A percentile compares a stretch with the other conserved stretches of the same genome.
These are phyloP conservation scores for Heliconius erato DNA, from an alignment of 2,888 invertebrate genomes.

Conservation along the genomic window DNA sequence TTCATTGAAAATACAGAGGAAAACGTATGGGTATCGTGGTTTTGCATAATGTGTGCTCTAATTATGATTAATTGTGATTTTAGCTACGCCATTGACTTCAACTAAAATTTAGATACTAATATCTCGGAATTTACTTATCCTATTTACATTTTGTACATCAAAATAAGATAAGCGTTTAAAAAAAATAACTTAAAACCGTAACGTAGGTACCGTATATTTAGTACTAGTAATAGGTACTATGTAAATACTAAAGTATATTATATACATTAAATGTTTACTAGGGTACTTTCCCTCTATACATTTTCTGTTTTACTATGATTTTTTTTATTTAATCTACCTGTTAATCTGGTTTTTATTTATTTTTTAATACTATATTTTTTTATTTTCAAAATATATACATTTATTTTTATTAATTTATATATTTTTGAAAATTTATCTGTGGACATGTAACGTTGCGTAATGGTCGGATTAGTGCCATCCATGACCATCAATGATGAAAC, in stretches of 20 bases:
- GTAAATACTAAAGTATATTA: no score
- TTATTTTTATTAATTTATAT: no score
- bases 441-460: background rate
- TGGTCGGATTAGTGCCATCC: conserved; percentile 12
- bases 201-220: no score
- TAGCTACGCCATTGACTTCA: conserved; percentile 55
- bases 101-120: conserved; percentile 5
- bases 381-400: no score
- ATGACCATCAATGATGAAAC: conserved; percentile 25
- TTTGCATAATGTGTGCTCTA: conserved; percentile 50
- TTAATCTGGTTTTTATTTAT: no score
- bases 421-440: background rate
- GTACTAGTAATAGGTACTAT: no score
- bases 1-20: conserved; percentile 16
- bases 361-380: no score
- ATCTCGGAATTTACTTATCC: background rate
- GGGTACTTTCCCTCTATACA: no score
- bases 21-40: conserved; percentile 38
- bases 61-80: conserved; percentile 58
- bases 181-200: background rate
- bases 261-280: no score
- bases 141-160: conserved; percentile 6
- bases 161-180: background rate
- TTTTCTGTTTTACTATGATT: no score
- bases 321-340: no score